Evolutionary conservation across 2,113 vertebrate species (phyloP), one percentile per base, ranked within the genome.

Genomic region (Nerophis lumbriciformis): DNA sequence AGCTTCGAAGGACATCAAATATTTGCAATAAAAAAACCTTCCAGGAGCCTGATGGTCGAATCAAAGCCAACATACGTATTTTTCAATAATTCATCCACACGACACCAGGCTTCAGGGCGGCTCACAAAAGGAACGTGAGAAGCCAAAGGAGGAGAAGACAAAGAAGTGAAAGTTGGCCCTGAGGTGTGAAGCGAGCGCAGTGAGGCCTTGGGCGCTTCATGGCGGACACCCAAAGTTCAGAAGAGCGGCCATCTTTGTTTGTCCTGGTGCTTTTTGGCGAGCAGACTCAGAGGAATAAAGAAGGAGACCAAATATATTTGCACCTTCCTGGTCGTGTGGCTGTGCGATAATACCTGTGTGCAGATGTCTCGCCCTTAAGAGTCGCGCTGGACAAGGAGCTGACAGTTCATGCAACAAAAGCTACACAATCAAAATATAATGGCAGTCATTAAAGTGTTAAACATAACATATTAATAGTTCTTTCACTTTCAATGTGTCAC

Each of bases 51-150:
- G 58, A 77, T 79, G 64, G 68, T 83, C 70, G 56, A 61, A 76
- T 76, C 68, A 69, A 68, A 80, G 73, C 52, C 64, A 63, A 71
- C 44, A 61, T 52, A 77, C 63, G 61, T 54, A 54, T 52, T 76
- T 77, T 76, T 77, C 5, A 80, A 78, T 79, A 62, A 82, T 80
- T 78, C 66, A 83, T 71, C 57, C 8, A 50, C 6, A 2, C 48
- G n/a, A n/a, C n/a, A n/a, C n/a, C n/a, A n/a, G n/a, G 51, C 71
- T 63, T 5, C 0, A 42, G 64, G 42, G 44, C 19, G 19, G 19
- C 19, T 19, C 19, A 19, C 19, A 19, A 19, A 19, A 64, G 48
- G 61, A 67, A 63, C 52, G 49, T 66, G 49, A 69, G 56, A 72
- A 68, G 14, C 28, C 52, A 55, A 9, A 6, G 35, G 11, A 1